A percentile compares a stretch with the other conserved stretches of the same genome.
Evolutionary conservation across 2,113 vertebrate species (phyloP).

Genomic region (Pleuronectes platessa): DNA sequence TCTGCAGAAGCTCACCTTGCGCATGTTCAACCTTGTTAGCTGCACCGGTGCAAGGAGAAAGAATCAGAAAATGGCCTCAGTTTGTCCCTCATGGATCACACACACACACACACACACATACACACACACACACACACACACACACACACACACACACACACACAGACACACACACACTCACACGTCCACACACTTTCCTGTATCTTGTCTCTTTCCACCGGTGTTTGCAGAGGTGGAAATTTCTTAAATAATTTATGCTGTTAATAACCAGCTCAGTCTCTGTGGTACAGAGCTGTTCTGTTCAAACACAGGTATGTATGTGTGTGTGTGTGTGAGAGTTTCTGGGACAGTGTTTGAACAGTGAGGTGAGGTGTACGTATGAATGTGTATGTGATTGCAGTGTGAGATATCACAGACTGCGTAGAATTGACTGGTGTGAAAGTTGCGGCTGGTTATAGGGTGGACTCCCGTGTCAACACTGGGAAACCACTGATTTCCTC

Average conservation of each 20-base stretch:
- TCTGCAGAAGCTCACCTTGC: constrained; percentile 55
- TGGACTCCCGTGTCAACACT: constrained; percentile 74
- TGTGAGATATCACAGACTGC: constrained; percentile 77
- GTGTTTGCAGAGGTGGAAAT: constrained; percentile 80
- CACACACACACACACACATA: constrained; percentile 21
- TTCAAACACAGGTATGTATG: constrained; percentile 73
- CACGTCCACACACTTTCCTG: background rate
- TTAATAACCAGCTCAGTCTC: constrained; percentile 81
- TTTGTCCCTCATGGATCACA: constrained; percentile 51
- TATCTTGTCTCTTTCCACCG: constrained; percentile 38
- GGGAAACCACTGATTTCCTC: constrained; percentile 48
- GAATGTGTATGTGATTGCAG: constrained; percentile 80
- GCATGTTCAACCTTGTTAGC: constrained; percentile 66
- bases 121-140: background rate
- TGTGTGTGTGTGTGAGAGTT: constrained; percentile 30
- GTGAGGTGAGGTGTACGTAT: constrained; percentile 68
- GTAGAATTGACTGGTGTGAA: constrained; percentile 76
- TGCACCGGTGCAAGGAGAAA: constrained; percentile 54
- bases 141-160: background rate
- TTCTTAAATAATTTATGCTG: constrained; percentile 84
- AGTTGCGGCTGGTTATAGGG: constrained; percentile 61
- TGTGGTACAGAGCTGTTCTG: constrained; percentile 67
- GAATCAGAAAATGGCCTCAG: constrained; percentile 60
- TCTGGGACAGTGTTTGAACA: constrained; percentile 76
- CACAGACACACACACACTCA: background rate